These are phyloP conservation scores for Drosophila vallismaia DNA, from an alignment of 2,888 invertebrate genomes.

Conservation along the genomic window DNA sequence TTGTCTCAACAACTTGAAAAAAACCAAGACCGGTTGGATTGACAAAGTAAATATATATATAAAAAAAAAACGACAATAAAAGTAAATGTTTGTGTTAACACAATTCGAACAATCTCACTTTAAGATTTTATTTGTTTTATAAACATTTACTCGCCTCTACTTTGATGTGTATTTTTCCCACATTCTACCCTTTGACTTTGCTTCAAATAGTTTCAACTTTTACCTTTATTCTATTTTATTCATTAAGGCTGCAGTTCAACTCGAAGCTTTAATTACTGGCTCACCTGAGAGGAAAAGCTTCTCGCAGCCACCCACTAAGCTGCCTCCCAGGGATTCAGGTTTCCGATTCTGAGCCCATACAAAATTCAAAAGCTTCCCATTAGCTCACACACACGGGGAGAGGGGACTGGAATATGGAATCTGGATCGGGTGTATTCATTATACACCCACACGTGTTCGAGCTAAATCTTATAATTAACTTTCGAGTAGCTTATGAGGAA, in stretches of 20 bases:
- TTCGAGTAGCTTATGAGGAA: conserved; percentile 57
- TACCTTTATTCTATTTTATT: conserved; percentile 20
- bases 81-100: conserved; percentile 11
- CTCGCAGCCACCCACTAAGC: conserved; percentile 30
- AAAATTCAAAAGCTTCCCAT: conserved; percentile 46
- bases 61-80: conserved; percentile 1
- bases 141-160: conserved; percentile 7
- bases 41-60: not conserved
- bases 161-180: not conserved
- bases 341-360: conserved; percentile 27
- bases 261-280: conserved; percentile 41
- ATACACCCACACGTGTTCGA: conserved; percentile 11
- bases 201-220: conserved; percentile 1
- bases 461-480: conserved; percentile 65
- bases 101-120: conserved; percentile 3
- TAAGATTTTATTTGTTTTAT: not conserved
- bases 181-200: not conserved
- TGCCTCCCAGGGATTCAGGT: conserved; percentile 9
- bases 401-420: not conserved
- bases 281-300: conserved; percentile 35
- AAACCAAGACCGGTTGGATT: conserved; percentile 18
- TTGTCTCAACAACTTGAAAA: not conserved
- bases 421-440: no score
- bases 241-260: conserved; percentile 16
- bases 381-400: conserved; percentile 34